Evolutionary conservation across 2,113 vertebrate species (phyloP).

Genomic region (Thamnophis sirtalis): DNA sequence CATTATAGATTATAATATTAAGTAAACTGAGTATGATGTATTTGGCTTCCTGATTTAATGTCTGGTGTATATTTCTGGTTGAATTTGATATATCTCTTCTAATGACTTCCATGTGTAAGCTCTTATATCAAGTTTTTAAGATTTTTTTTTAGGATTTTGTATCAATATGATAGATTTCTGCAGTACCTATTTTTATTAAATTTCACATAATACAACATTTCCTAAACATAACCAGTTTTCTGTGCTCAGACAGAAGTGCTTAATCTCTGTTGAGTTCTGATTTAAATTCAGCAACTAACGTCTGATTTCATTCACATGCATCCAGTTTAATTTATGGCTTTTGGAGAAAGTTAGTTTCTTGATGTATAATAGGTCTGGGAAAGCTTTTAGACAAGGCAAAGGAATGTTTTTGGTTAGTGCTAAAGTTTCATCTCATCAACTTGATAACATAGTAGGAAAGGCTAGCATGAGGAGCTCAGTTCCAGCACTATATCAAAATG

Average conservation of each 20-base stretch:
- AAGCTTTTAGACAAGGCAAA: conserved; percentile 17
- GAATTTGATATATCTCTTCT: neutral
- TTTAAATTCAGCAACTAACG: conserved; percentile 6
- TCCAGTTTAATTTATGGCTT: neutral
- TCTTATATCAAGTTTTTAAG: neutral
- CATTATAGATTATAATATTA: neutral
- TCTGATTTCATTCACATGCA: conserved; percentile 2
- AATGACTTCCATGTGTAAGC: neutral
- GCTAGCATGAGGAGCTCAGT: neutral
- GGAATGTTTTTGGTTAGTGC: neutral
- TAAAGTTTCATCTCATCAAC: conserved; percentile 4
- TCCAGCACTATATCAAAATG: neutral
- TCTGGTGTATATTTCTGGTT: neutral
- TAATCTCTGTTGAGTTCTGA: neutral
- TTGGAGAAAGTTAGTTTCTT: neutral
- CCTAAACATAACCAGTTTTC: neutral
- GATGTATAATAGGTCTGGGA: conserved; percentile 3
- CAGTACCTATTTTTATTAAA: neutral
- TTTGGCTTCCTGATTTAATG: neutral
- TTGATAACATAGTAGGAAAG: conserved; percentile 20
- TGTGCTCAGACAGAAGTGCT: neutral
- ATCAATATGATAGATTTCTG: neutral
- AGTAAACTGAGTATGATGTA: neutral
- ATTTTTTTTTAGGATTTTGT: neutral
- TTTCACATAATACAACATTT: neutral